Evolutionary conservation across 1,140 invertebrate genomes (phyloP).

Genomic region (Drosophila kepulauana): DNA sequence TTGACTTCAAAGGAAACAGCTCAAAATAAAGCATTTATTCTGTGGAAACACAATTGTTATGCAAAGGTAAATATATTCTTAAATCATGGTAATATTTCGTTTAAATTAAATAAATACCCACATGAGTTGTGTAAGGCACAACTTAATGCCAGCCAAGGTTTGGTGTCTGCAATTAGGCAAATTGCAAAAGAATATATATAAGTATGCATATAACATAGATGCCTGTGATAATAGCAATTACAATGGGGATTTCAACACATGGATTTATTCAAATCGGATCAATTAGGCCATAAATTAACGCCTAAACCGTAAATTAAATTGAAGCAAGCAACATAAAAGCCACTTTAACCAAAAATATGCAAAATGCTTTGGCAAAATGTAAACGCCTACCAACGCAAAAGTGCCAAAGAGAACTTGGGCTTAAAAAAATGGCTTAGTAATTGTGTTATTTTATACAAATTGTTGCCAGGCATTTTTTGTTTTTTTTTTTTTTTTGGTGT

Average conservation of each 20-base stretch:
- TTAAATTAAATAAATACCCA: not conserved
- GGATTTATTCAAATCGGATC: constrained; percentile 73
- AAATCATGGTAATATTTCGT: not conserved
- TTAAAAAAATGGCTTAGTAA: constrained; percentile 51
- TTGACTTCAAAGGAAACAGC: not conserved
- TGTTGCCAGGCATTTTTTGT: constrained; percentile 32
- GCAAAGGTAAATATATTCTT: not conserved
- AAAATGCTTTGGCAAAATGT: constrained; percentile 57
- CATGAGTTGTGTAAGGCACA: not conserved
- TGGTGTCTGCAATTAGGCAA: not conserved
- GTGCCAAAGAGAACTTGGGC: constrained; percentile 38
- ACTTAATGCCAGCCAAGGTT: not conserved
- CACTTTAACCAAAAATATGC: constrained; percentile 67
- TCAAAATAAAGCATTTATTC: not conserved
- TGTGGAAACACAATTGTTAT: not conserved
- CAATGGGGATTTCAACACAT: constrained; percentile 57
- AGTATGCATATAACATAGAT: not conserved
- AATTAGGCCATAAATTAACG: constrained; percentile 82
- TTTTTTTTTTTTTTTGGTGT: constrained; percentile 17
- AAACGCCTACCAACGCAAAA: constrained; percentile 56
- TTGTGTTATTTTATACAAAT: constrained; percentile 60
- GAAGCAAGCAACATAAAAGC: constrained; percentile 69
- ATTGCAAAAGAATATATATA: not conserved
- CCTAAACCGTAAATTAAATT: constrained; percentile 77
- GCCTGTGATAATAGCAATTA: constrained; percentile 45